phyloP scores from a whole-genome alignment of 2,888 invertebrate species.

The Cheiracanthium punctorium region DNA sequence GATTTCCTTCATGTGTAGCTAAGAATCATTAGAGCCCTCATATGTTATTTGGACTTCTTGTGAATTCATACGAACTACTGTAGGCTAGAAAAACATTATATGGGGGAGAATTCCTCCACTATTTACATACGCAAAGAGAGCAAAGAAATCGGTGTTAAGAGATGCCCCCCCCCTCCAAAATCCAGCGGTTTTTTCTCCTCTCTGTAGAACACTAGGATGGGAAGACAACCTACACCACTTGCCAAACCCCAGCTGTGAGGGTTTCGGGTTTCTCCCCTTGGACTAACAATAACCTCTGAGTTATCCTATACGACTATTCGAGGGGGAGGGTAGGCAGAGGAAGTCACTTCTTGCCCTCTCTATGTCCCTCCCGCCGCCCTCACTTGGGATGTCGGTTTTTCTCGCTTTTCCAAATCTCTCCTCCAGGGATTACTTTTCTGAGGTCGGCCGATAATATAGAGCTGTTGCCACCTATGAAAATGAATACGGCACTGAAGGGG shows the following conservation, averaged over 20 bases:
- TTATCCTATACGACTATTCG: constrained; percentile 62
- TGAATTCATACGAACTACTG: too few species aligned
- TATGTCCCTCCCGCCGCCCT: constrained; percentile 33
- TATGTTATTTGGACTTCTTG: too few species aligned
- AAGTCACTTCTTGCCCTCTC: constrained; percentile 51
- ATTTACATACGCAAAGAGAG: constrained; percentile 52
- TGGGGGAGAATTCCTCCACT: neutral
- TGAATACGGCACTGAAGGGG: neutral
- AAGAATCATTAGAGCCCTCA: too few species aligned
- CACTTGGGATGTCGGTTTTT: constrained; percentile 31
- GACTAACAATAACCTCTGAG: constrained; percentile 60
- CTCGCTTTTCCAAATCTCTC: constrained; percentile 2
- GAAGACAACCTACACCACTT: constrained; percentile 60
- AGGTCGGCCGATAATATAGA: constrained; percentile 47
- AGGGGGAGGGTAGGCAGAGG: constrained; percentile 56
- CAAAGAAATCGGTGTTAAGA: constrained; percentile 38
- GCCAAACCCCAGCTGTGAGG: constrained; percentile 60
- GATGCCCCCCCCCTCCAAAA: constrained; percentile 26
- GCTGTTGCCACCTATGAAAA: constrained; percentile 45
- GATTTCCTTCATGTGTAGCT: too few species aligned
- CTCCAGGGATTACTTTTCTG: constrained; percentile 8
- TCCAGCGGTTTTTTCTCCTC: neutral
- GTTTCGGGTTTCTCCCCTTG: constrained; percentile 61
- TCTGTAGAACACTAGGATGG: constrained; percentile 21
- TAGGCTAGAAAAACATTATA: constrained; percentile 13